Evolutionary conservation across 2,113 vertebrate species (phyloP).

Genomic region (Cyprinodon brontotheroides): DNA sequence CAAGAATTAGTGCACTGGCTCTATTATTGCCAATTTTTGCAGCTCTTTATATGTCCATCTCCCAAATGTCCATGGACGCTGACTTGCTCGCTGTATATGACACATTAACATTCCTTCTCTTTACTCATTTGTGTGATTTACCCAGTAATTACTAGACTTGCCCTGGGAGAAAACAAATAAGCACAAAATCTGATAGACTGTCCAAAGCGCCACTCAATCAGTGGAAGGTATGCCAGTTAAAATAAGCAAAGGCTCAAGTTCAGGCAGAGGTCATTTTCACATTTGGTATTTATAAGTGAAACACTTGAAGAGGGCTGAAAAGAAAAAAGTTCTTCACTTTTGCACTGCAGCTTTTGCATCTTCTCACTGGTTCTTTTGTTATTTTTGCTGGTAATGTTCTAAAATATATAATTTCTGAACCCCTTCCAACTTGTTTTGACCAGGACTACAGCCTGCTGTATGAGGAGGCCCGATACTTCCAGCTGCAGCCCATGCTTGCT

Average conservation of each 20-base stretch:
- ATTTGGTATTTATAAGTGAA: slow-evolving; percentile 31
- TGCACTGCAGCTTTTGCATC: too few species aligned
- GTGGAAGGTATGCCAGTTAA: slow-evolving; percentile 74
- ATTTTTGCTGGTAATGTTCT: neutral
- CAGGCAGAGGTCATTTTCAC: slow-evolving; percentile 61
- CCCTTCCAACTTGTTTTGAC: neutral
- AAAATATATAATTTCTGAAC: neutral
- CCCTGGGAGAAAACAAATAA: slow-evolving; percentile 78
- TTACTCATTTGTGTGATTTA: slow-evolving; percentile 69
- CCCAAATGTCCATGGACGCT: slow-evolving; percentile 40
- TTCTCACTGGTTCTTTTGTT: neutral
- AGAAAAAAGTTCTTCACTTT: neutral
- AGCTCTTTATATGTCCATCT: slow-evolving; percentile 9
- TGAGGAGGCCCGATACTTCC: slow-evolving; percentile 97
- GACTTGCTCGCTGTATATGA: slow-evolving; percentile 52
- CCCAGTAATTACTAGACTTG: slow-evolving; percentile 76
- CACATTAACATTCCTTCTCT: slow-evolving; percentile 55
- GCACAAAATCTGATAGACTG: slow-evolving; percentile 79
- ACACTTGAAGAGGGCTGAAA: slow-evolving; percentile 39
- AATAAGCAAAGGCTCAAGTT: slow-evolving; percentile 77
- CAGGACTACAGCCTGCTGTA: slow-evolving; percentile 97
- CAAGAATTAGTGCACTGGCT: slow-evolving; percentile 12
- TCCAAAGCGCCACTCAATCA: slow-evolving; percentile 73
- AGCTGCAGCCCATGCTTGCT: slow-evolving; percentile 94
- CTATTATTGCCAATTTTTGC: slow-evolving; percentile 16